phyloP scores from a whole-genome alignment of 2,888 invertebrate genomes.

The Parasteatoda lunata region DNA sequence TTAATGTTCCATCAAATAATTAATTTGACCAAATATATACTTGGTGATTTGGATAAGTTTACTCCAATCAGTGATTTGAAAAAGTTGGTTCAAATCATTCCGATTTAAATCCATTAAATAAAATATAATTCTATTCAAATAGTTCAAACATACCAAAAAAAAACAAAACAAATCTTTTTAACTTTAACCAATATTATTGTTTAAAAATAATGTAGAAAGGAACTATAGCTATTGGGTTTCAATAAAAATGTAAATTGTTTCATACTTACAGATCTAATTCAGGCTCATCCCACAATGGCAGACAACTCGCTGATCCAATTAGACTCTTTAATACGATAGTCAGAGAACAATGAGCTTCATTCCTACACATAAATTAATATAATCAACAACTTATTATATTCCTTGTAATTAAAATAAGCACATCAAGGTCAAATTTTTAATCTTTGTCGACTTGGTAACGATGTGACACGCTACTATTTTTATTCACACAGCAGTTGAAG shows the following conservation, averaged over 20 bases:
- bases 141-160: not conserved
- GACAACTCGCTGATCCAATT: constrained; percentile 79
- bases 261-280: constrained; percentile 73
- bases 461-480: no score
- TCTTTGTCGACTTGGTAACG: no score
- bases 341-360: constrained; percentile 81
- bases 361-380: constrained; percentile 75
- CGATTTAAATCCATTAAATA: no score
- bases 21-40: no score
- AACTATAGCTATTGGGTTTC: not conserved
- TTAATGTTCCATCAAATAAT: no score
- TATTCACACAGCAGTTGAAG: no score
- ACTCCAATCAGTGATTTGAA: no score
- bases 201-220: not conserved
- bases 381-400: not conserved
- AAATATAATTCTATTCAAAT: not conserved
- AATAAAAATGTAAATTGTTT: not conserved
- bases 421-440: no score
- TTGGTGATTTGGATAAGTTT: no score
- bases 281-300: constrained; percentile 83
- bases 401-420: not conserved
- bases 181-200: not conserved
- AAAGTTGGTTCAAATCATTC: no score
- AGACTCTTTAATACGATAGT: constrained; percentile 81
- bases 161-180: no score